Conservation (phyloP, 1,140 invertebrate species). For the Cataglyphis hispanica region DNA sequence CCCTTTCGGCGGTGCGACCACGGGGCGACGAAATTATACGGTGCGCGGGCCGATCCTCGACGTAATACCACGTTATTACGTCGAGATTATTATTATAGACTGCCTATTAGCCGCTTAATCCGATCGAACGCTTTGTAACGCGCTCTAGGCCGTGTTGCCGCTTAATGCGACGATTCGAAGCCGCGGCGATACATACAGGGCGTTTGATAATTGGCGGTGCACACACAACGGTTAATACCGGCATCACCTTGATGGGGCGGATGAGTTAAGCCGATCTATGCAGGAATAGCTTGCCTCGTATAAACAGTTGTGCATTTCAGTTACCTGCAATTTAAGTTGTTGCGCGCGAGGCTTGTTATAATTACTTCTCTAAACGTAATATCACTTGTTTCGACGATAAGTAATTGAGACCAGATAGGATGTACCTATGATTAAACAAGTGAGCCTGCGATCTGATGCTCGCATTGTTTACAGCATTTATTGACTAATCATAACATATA, state of each 20-base stretch:
- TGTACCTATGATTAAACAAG: background rate
- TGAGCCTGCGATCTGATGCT: background rate
- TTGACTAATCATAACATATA: background rate
- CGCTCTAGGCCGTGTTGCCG: constrained; percentile 72
- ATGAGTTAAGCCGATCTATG: constrained; percentile 35
- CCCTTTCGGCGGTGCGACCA: constrained; percentile 66
- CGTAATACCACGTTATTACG: constrained; percentile 77
- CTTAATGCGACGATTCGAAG: constrained; percentile 69
- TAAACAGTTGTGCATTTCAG: constrained; percentile 37
- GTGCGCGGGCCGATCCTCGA: constrained; percentile 66
- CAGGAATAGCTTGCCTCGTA: background rate
- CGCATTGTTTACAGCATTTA: background rate
- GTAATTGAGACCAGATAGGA: background rate
- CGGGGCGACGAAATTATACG: constrained; percentile 74
- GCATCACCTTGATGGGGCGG: background rate
- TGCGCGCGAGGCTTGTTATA: background rate
- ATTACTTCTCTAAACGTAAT: background rate
- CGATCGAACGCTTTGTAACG: constrained; percentile 78
- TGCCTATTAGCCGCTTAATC: constrained; percentile 77
- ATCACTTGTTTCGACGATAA: background rate
- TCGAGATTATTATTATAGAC: constrained; percentile 77
- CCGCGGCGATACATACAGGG: constrained; percentile 17
- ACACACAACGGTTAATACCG: constrained; percentile 28
- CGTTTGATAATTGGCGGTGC: constrained; percentile 53
- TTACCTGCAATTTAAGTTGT: constrained; percentile 8